These are phyloP conservation scores for Anoplophora glabripennis DNA, from an alignment of 1,140 invertebrate species.

Conservation along the genomic window DNA sequence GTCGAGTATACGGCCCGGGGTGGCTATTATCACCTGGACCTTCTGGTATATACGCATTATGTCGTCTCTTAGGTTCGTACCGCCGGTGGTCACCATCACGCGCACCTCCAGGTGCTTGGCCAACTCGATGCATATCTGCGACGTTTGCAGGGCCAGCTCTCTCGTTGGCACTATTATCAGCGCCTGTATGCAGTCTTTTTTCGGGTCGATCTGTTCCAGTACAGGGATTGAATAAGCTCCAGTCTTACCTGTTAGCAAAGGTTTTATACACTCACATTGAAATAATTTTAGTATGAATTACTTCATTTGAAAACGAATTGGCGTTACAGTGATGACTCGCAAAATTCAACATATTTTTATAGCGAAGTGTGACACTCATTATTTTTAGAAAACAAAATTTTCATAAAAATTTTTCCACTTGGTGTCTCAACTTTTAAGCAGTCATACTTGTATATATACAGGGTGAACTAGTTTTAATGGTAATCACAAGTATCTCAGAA, in stretches of 20 bases:
- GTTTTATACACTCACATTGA: too few relatives aligned
- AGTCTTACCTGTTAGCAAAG: constrained; percentile 73
- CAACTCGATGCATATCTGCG: constrained; percentile 98
- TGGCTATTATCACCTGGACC: constrained; percentile 99
- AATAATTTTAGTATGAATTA: too few relatives aligned
- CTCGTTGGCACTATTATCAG: constrained; percentile 98
- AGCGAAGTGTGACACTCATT: too few relatives aligned
- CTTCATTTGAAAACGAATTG: too few relatives aligned
- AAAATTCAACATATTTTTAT: too few relatives aligned
- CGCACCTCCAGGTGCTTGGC: constrained; percentile 93
- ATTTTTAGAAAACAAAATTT: too few relatives aligned
- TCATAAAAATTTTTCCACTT: too few relatives aligned
- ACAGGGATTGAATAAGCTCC: constrained; percentile 99
- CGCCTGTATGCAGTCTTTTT: constrained; percentile 90
- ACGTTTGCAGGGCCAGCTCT: constrained; percentile 98
- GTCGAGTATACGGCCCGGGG: constrained; percentile 98
- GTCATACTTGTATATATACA: too few relatives aligned
- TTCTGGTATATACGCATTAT: constrained; percentile 99
- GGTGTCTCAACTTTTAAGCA: too few relatives aligned
- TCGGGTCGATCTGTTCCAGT: constrained; percentile 90
- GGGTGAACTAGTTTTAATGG: too few relatives aligned
- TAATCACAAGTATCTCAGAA: too few relatives aligned
- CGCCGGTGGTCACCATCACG: constrained; percentile 98
- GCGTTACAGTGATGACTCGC: too few relatives aligned
- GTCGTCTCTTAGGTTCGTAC: constrained; percentile 97